Base-by-base conservation (phyloP, 64 coral and sea anemone species). In the Montipora foliosa region DNA sequence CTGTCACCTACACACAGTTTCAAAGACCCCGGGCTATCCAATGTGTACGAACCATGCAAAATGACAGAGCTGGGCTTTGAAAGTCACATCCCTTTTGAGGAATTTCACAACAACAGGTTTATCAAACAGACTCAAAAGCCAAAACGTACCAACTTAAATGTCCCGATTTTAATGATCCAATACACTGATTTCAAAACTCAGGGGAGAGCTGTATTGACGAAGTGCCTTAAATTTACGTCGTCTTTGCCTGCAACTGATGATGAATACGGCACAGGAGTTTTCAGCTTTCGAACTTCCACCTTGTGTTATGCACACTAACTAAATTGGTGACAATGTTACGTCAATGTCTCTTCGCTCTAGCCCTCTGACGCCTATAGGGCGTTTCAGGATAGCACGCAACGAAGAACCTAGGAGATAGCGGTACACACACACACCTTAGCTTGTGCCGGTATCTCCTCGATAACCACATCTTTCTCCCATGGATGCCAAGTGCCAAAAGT, bases 401-500 rank as follows among this genome's bases (percentile, higher is more conserved):
- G 11, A 64, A 64, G 61, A 64, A 10, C 52, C 10, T 55, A 10
- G 6, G 10, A 55, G 52, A 55, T 55, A 10, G 52, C 5, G 10
- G 52, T 16, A 64, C 5, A 37, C 53, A 17, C 10, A 20, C 49
- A 53, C 93, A 98, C 97, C 97, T 98, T 98, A 7, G 94, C 92
- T 49, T 94, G 76, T 2, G 77, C 4, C 44, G 94, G 88, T 47
- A 98, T 98, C 64, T 96, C 97, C 50, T 92, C 95, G 8, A 88
- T n/a, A 12, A 90, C 71, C 10, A 98, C 92, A 14, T 96, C 83
- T 24, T 98, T 98, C 55, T 98, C 97, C 97, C 97, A 98, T 2
- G 97, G 89, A 81, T 98, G 97, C 97, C 97, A 98, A 0, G 97
- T 98, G 17, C 97, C 97, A 86, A 98, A 98, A 1, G 94, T 98